A percentile compares a stretch with the other conserved stretches of the same genome.
phyloP scores from a whole-genome alignment of 2,113 vertebrate genomes.

The Rhabdomys dilectus region DNA sequence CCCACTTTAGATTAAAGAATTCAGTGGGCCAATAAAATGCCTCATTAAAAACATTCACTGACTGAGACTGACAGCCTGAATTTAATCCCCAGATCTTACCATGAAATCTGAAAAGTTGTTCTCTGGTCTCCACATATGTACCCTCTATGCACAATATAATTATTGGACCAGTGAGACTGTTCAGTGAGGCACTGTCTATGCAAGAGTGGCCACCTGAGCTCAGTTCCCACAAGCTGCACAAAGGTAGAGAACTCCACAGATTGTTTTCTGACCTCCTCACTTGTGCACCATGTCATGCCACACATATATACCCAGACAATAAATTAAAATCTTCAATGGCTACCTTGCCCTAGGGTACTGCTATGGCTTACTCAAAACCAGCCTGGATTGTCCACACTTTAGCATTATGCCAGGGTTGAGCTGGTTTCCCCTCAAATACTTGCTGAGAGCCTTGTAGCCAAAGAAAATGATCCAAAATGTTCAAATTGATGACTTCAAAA shows the following conservation, averaged over 20 bases:
- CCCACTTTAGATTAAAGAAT: neutral
- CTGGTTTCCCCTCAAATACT: neutral
- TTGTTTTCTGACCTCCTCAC: neutral
- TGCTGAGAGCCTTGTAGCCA: neutral
- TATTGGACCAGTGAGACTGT: neutral
- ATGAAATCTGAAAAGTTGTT: neutral
- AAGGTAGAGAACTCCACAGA: neutral
- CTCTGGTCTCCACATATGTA: neutral
- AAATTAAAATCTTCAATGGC: neutral
- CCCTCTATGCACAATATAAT: neutral
- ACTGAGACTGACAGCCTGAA: neutral
- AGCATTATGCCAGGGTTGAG: neutral
- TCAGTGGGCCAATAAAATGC: neutral
- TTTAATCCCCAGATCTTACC: neutral
- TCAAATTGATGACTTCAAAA: neutral
- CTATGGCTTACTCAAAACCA: neutral
- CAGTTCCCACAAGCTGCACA: neutral
- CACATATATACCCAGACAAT: neutral
- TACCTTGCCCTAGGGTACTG: neutral
- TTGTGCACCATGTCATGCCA: neutral
- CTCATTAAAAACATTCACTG: neutral
- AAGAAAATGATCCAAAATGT: neutral
- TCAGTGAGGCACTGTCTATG: neutral
- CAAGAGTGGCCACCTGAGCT: neutral
- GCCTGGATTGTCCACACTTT: neutral